A percentile compares a stretch with the other conserved stretches of the same genome.
These are phyloP conservation scores for Dasyurus viverrinus DNA, from an alignment of 2,113 vertebrate species.

Conservation along the genomic window DNA sequence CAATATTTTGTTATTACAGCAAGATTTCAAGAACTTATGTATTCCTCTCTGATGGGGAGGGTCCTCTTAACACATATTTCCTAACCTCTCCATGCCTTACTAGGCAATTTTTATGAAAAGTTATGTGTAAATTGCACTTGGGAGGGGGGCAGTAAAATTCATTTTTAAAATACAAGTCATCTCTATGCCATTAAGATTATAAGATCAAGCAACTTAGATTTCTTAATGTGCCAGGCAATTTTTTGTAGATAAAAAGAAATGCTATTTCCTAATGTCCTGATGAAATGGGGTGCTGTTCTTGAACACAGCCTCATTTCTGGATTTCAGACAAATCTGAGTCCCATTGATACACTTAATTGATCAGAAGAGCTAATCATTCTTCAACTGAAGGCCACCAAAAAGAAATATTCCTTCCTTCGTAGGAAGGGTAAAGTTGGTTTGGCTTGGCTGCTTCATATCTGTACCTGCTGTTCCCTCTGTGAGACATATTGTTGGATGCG, in stretches of 20 bases:
- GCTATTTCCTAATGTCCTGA: conserved; percentile 80
- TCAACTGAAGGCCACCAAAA: conserved; percentile 88
- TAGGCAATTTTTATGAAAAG: neutral
- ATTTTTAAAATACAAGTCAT: neutral
- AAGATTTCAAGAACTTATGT: neutral
- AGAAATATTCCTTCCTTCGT: conserved; percentile 90
- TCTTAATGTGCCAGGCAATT: conserved; percentile 59
- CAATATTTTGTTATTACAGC: neutral
- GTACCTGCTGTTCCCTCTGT: conserved; percentile 88
- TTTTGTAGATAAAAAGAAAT: conserved; percentile 82
- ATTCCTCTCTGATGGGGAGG: neutral
- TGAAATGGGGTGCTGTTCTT: conserved; percentile 80
- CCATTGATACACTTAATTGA: conserved; percentile 94
- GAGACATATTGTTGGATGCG: conserved; percentile 81
- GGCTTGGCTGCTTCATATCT: conserved; percentile 87
- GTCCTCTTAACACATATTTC: neutral
- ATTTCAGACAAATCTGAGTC: conserved; percentile 91
- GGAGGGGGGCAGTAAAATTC: neutral
- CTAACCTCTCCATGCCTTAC: neutral
- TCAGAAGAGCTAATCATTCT: conserved; percentile 86
- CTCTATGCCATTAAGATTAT: neutral
- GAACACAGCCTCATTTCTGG: conserved; percentile 78
- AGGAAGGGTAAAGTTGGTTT: conserved; percentile 63
- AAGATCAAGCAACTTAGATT: neutral
- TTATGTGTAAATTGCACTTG: neutral